Evolutionary conservation across 1,140 invertebrate species (phyloP), one percentile per base, ranked within the genome.

Genomic region (Lysiphlebus fabarum): DNA sequence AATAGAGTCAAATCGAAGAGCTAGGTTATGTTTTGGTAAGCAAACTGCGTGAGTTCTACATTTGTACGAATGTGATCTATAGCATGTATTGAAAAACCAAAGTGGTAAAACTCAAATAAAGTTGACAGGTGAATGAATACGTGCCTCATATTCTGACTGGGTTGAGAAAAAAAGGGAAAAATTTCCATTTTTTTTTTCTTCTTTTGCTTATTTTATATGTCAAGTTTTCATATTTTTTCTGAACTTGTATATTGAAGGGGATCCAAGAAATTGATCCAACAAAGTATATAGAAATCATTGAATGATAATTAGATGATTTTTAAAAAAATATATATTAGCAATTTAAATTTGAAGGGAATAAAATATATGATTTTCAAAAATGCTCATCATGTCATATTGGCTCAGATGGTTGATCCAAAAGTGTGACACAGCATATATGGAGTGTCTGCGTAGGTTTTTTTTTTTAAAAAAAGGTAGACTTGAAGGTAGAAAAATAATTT

Each of bases 11-110:
- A 78, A 77, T 74, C 70, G 73, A 70, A 65, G 69, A 74, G 69
- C 67, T 75, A 67, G 67, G 73, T 70, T 68, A 73, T 79, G 76
- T 78, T 79, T 79, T 79, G 77, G 76, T 77, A 77, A 75, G 74
- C 64, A 64, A 70, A 70, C 66, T 64, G 63, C 65, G 70, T 70
- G 69, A 65, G 62, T 59, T 40, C 48, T 45, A 9, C 34, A 26
- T 45, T 14, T 48, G 44, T 48, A 11, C 44, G 26, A 45, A 45
- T 17, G 45, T 33, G 36, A 45, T 5, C 10, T 56, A 64, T 53
- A 66, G 62, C 66, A 63, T 59, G 61, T 58, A 43, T 56, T 56
- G n/a, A 53, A 36, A 51, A 10, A 49, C 26, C 9, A n/a, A 26
- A 10, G 6, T 26, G 10, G 4, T 38, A 6, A n/a, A 17, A 8